Evolutionary conservation across 2,888 invertebrate genomes (phyloP).

Genomic region (Tachystola acroxantha): DNA sequence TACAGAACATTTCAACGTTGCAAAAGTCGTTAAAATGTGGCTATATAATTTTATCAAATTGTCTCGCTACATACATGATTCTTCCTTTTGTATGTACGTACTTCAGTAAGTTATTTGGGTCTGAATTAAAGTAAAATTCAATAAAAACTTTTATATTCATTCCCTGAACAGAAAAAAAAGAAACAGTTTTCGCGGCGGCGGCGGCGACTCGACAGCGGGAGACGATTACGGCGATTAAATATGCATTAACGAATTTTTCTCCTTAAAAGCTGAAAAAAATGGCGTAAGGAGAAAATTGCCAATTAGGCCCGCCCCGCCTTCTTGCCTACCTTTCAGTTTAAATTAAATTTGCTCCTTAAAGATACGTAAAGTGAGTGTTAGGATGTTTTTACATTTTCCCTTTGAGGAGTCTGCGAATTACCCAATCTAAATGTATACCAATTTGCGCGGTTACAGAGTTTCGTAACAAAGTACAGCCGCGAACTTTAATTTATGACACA

Average conservation of each 20-base stretch:
- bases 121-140: constrained; percentile 8
- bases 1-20: too few species aligned
- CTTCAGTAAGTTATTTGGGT: too few species aligned
- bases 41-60: too few species aligned
- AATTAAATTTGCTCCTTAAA: constrained; percentile 68
- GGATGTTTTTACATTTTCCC: constrained; percentile 19
- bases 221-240: constrained; percentile 74
- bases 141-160: constrained; percentile 15
- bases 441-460: neutral
- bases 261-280: constrained; percentile 73
- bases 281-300: constrained; percentile 76
- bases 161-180: neutral
- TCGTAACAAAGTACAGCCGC: too few species aligned
- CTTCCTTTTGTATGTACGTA: too few species aligned
- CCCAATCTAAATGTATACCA: constrained; percentile 34
- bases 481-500: too few species aligned
- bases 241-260: constrained; percentile 78
- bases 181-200: constrained; percentile 21
- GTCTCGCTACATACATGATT: too few species aligned
- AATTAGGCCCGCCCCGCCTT: constrained; percentile 54
- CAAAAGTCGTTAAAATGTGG: too few species aligned
- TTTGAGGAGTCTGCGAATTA: constrained; percentile 36
- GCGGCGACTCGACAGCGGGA: constrained; percentile 44
- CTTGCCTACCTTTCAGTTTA: constrained; percentile 43
- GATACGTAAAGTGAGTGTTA: constrained; percentile 66